Conservation (phyloP, 2,797 vertebrate genomes). For the Myiotriccus ornatus region DNA sequence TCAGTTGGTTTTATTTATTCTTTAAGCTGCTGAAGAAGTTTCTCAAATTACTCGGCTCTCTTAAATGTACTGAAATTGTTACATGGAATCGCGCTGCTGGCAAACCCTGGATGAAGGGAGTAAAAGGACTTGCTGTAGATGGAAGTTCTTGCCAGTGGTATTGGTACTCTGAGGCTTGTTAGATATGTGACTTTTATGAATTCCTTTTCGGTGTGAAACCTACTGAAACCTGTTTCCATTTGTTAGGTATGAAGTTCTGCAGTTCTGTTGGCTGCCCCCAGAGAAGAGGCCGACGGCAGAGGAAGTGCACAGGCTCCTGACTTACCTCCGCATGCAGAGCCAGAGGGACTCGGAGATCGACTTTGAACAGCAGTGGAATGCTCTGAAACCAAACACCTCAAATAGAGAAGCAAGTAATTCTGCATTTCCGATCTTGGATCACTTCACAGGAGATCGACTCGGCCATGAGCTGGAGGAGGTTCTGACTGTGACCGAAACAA, state of each 20-base stretch:
- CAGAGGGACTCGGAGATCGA: constrained; percentile 91
- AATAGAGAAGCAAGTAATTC: constrained; percentile 85
- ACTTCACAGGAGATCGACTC: constrained; percentile 86
- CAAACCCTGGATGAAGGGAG: neutral
- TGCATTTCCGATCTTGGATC: constrained; percentile 93
- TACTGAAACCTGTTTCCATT: neutral
- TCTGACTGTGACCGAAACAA: constrained; percentile 96
- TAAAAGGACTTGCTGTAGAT: neutral
- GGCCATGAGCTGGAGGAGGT: constrained; percentile 94
- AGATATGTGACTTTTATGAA: neutral
- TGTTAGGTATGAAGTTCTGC: constrained; percentile 92
- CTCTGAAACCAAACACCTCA: constrained; percentile 88
- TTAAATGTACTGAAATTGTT: neutral
- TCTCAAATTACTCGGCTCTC: neutral
- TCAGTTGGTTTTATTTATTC: neutral
- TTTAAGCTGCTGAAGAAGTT: neutral
- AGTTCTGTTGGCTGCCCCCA: constrained; percentile 94
- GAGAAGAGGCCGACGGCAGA: constrained; percentile 93
- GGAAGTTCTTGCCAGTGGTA: neutral
- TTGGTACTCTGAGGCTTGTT: neutral
- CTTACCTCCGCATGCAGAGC: constrained; percentile 95
- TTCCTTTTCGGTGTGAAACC: neutral
- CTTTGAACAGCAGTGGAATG: constrained; percentile 95
- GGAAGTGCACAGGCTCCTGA: constrained; percentile 92
- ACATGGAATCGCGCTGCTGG: neutral